Percentiles rank a stretch among this genome's conserved stretches.
Evolutionary conservation across 2,797 vertebrate genomes (phyloP).

Genomic region (Neoniphon sammara): DNA sequence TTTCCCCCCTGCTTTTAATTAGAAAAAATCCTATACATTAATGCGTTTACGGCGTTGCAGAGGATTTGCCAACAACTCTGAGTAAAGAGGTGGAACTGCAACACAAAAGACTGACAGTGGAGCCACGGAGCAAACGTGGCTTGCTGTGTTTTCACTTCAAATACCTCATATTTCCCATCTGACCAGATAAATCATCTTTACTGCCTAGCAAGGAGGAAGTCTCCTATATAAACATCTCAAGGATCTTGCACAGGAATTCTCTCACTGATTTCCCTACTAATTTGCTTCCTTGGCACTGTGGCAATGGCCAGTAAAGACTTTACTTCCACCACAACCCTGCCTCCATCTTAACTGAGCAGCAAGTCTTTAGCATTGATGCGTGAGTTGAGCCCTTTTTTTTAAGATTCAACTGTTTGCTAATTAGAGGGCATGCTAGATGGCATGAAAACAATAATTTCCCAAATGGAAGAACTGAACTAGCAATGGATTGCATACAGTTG

Average conservation of each 20-base stretch:
- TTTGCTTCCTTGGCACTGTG: conserved; percentile 14
- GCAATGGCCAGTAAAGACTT: background rate
- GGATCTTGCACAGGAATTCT: conserved; percentile 9
- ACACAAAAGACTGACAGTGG: background rate
- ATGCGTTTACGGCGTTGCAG: no score
- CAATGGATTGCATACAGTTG: no score
- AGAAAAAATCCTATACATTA: no score
- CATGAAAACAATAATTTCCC: no score
- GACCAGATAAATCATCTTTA: conserved; percentile 63
- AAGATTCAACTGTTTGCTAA: no score
- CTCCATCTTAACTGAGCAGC: background rate
- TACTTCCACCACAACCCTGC: background rate
- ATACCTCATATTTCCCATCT: conserved; percentile 61
- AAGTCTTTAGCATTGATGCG: no score
- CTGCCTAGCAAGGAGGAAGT: conserved; percentile 49
- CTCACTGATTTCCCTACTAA: conserved; percentile 17
- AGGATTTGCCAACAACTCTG: no score
- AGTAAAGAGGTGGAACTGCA: no score
- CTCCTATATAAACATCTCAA: conserved; percentile 57
- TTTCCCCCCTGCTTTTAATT: no score
- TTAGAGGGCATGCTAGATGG: no score
- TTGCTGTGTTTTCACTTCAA: conserved; percentile 49
- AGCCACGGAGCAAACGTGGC: conserved; percentile 23
- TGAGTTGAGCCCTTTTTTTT: no score
- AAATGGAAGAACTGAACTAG: no score